Base-by-base conservation (phyloP, 1,140 invertebrate genomes). In the Cyclargus thomasi region DNA sequence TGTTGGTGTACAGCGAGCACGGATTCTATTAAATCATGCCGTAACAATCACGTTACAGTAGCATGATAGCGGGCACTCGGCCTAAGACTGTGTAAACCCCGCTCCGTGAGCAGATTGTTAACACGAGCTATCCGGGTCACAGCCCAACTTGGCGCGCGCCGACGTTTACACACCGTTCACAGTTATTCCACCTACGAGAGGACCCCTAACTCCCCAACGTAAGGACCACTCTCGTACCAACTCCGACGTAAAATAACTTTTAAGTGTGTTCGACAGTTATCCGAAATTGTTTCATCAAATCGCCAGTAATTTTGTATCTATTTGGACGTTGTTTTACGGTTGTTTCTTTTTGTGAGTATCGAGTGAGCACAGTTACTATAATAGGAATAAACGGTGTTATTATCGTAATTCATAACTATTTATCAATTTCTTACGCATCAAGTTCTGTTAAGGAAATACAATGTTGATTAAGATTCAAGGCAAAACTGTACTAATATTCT, bases 101-200 rank as follows among this genome's bases (percentile, higher is more conserved):
- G 70, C 79, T 80, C 76, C 85, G 82, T 85, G 85, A 80, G 79
- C 74, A 68, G 80, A 83, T 77, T 87, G 76, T 78, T 74, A 81
- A 84, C 81, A 78, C 59, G 59, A 72, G 67, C 74, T 80, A 85
- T 83, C 75, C 80, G 78, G 81, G 80, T 85, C 82, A 80, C 71
- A 79, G 65, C 55, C 55, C 23, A 59, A 29, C 57, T 35, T 36
- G 55, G 18, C 10, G 39, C 39, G 39, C 39, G 39, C 39, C 39
- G 14, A 47, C 39, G 39, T 2, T 47, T 16, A 29, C 29, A 29
- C 29, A 4, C 29, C 29, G 29, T 29, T 29, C 29, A 29, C 29
- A 29, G 29, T 29, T 29, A 29, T 29, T 29, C 29, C 29, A 29
- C 29, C 29, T 29, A 4, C 4, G 29, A 29, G 1, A 29, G 29